These are phyloP conservation scores for Boleophthalmus pectinirostris DNA, from an alignment of 2,113 vertebrate genomes.

Conservation along the genomic window DNA sequence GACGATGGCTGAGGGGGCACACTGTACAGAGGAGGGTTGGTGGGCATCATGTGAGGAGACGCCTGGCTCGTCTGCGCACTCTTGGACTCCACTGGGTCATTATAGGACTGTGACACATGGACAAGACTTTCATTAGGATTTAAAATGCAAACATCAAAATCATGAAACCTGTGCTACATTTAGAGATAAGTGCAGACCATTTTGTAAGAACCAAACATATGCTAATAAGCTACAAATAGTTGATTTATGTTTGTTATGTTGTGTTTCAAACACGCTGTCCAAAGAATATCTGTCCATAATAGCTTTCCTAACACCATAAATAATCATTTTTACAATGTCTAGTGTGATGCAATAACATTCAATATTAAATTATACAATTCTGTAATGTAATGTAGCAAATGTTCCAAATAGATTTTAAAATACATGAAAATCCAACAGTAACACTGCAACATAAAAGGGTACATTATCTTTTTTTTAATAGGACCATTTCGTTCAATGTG, in stretches of 20 bases:
- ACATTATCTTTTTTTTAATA: background rate
- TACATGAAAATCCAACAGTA: background rate
- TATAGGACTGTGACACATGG: slow-evolving; percentile 81
- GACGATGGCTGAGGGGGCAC: slow-evolving; percentile 89
- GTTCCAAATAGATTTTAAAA: background rate
- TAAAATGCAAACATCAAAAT: too few species aligned
- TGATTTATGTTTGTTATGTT: background rate
- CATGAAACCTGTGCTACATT: too few species aligned
- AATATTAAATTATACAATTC: too few species aligned
- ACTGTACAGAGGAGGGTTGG: slow-evolving; percentile 89
- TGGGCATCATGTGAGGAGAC: slow-evolving; percentile 92
- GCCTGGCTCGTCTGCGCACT: slow-evolving; percentile 82
- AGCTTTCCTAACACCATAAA: background rate
- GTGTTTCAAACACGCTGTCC: background rate
- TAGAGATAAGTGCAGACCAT: too few species aligned
- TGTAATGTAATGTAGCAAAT: background rate
- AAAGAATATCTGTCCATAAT: background rate
- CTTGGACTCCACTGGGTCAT: slow-evolving; percentile 89
- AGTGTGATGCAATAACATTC: too few species aligned
- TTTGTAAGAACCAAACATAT: too few species aligned
- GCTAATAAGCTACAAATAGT: too few species aligned
- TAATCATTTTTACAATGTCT: too few species aligned
- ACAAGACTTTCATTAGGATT: background rate
- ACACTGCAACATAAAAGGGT: background rate
- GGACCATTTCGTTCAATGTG: slow-evolving; percentile 1